Base-by-base conservation (phyloP, 2,888 invertebrate genomes). In the Dryocosmus kuriphilus region DNA sequence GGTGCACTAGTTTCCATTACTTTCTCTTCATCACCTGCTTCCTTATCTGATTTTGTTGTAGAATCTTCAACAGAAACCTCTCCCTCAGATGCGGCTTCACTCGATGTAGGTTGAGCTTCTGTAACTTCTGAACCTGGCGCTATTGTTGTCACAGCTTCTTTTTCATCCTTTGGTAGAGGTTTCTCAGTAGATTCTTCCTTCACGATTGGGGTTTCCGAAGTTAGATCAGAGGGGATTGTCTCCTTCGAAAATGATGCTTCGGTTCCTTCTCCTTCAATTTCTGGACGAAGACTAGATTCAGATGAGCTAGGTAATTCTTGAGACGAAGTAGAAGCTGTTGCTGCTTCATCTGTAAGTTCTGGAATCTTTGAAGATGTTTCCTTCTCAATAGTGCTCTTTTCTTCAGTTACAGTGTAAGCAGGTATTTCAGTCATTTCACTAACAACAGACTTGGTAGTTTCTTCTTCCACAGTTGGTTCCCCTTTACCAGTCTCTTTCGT, bases 1-100 rank as follows among this genome's bases (percentile, higher is more conserved):
- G 74, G 46, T 19, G 77, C 73, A 38, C 78, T 30, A 67, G 76
- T 71, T 57, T 85, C 82, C 16, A 78, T 76, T 77, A 83, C 79
- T n/a, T 80, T 80, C 46, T 83, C 63, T 35, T 80, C 74, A 78
- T 82, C 82, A 6, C 11, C 16, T 35, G 77, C 24, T 76, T 75
- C 79, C 65, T 63, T 11, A 14, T 62, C 73, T 41, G 67, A 22
- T 73, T 61, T 27, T 60, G 30, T 9, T 16, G 71, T 27, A 30
- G 77, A 14, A 16, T 67, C 74, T 75, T 75, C 80, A 51, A 62
- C 76, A 51, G 78, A 19, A 62, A 73, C 19, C 14, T 61, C 75
- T 35, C 51, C 60, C 11, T 32, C 41, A 16, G 65, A 14, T 6
- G 41, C 5, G 27, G 62, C 35, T 11, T 11, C 1, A 55, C 22